Percentiles rank a stretch among this genome's conserved stretches.
These are phyloP conservation scores for Hycleus cichorii DNA, from an alignment of 1,140 invertebrate species.

Conservation along the genomic window DNA sequence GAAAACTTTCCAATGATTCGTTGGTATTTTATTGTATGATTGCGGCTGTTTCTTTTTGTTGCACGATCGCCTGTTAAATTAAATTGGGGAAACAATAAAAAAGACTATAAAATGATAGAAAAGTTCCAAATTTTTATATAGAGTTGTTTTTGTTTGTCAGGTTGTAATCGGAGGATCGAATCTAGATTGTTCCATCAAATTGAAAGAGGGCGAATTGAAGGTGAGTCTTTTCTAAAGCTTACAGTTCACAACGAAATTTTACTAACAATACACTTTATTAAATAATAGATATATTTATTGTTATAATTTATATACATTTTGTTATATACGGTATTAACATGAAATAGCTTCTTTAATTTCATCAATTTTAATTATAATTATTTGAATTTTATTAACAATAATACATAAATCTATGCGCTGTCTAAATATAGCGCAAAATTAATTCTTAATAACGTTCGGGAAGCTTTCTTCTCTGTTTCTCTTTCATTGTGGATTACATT, in stretches of 20 bases:
- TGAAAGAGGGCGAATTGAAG: constrained; percentile 55
- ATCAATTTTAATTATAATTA: neutral
- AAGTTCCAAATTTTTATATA: no score
- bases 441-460: constrained; percentile 11
- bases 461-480: constrained; percentile 16
- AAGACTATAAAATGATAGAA: no score
- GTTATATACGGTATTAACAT: constrained; percentile 23
- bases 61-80: no score
- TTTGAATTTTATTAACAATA: constrained; percentile 20
- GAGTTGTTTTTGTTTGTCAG: constrained; percentile 39
- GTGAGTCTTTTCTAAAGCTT: constrained; percentile 47
- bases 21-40: no score
- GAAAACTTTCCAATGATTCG: no score
- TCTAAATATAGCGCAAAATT: no score
- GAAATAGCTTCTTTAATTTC: constrained; percentile 22
- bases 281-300: constrained; percentile 34
- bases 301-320: constrained; percentile 10
- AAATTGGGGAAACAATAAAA: no score
- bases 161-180: constrained; percentile 79
- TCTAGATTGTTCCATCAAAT: constrained; percentile 63
- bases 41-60: no score
- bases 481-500: no score
- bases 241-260: constrained; percentile 4
- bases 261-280: constrained; percentile 40
- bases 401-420: constrained; percentile 17